Evolutionary conservation across 2,888 invertebrate genomes (phyloP), one percentile per base, ranked within the genome.

Genomic region (Ormyrus thymus): DNA sequence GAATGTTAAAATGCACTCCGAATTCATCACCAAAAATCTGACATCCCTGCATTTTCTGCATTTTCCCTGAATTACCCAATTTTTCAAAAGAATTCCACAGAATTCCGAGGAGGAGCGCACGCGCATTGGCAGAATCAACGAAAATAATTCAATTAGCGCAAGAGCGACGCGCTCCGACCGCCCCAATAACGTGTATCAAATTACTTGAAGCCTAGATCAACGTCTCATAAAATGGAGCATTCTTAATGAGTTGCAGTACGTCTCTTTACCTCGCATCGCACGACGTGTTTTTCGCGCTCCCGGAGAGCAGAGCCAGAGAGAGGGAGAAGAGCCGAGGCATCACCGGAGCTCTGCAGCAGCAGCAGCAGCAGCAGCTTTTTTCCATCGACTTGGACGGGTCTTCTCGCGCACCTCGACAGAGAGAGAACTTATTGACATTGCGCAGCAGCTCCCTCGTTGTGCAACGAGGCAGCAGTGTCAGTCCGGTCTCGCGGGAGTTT

Each of bases 171-270:
- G 48, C 46, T 46, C 9, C 62, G 11, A 43, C 29, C 29, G 51
- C 7, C 53, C 73, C 55, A 65, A 64, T 56, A 65, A 58, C 56
- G 13, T 43, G 46, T 56, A 65, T 65, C 65, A 74, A 74, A 74
- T 73, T 66, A 66, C 75, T 56, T 9, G 9, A 43, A 59, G 66
- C 13, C 45, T 53, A 13, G 43, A 74, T 74, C 46, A 64, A 48
- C 58, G 58, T 74, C 59, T 55, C 53, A 68, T 68, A 74, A 53
- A 61, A 62, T 68, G 61, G 76, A 13, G 58, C 76, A 62, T 61
- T 53, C 68, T 11, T 61, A 76, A 76, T 62, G 61, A 76, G 48
- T 76, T 68, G 68, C 68, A 65, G 55, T 53, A 73, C 48, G 29
- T 29, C 29, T 29, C 29, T 29, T 29, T 29, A 29, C 29, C 29